Evolutionary conservation across 2,888 invertebrate species (phyloP), one percentile per base, ranked within the genome.

Genomic region (Tinea trinotella): DNA sequence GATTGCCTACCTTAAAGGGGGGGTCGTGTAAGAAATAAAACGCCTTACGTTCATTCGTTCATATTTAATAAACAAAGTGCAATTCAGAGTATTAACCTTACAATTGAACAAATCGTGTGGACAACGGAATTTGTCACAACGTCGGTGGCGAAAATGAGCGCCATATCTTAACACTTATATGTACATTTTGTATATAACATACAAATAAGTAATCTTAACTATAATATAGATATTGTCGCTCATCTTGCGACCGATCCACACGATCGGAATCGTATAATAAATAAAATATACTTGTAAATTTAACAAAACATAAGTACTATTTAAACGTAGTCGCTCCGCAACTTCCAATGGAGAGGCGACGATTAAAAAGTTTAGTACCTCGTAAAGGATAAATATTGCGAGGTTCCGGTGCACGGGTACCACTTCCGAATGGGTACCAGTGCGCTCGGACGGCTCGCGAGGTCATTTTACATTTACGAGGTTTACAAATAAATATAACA

Each of bases 11-110:
- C n/a, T n/a, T n/a, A n/a, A n/a, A n/a, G n/a, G n/a, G n/a, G n/a
- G n/a, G n/a, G n/a, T n/a, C n/a, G n/a, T n/a, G n/a, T n/a, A n/a
- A n/a, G n/a, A n/a, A n/a, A n/a, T n/a, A n/a, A n/a, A n/a, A n/a
- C n/a, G n/a, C n/a, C n/a, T n/a, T n/a, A n/a, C n/a, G n/a, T 40
- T 83, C 76, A 82, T 84, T 86, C 79, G 79, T 87, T 86, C 85
- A 86, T 86, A 87, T 87, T 87, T 84, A 84, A 84, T 87, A 85
- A 86, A 85, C 80, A 86, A 86, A 84, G 76, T 85, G 85, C 86
- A 87, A 85, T 87, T 84, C 87, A 87, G 85, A 85, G 80, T 71
- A 72, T 83, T 83, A 83, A 77, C 78, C 79, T 76, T 84, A 83
- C 81, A 82, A 83, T 84, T 84, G 82, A 83, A 84, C 81, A 83